Percentiles rank a stretch among this genome's conserved stretches.
Evolutionary conservation across 2,113 vertebrate genomes (phyloP).

Genomic region (Burhinus bistriatus): DNA sequence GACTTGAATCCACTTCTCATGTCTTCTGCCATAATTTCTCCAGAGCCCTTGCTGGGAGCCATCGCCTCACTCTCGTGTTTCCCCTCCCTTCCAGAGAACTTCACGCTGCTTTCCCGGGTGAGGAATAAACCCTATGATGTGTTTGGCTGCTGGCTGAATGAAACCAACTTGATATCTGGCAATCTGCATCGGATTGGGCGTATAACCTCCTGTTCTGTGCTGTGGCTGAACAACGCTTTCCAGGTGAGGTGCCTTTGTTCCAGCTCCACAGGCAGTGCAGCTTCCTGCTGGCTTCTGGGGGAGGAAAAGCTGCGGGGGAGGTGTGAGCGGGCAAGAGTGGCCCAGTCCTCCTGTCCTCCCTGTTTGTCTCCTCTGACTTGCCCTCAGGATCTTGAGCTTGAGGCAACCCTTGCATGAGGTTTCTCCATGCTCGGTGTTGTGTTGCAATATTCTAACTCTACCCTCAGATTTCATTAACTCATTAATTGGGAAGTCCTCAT

Average conservation of each 20-base stretch:
- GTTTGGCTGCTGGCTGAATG: conserved; percentile 97
- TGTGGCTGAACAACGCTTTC: conserved; percentile 98
- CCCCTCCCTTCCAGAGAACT: conserved; percentile 81
- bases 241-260: conserved; percentile 78
- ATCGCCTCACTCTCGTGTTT: background rate
- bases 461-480: background rate
- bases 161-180: conserved; percentile 93
- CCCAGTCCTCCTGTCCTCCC: background rate
- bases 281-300: background rate
- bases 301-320: background rate
- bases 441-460: background rate
- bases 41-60: background rate
- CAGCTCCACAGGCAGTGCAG: background rate
- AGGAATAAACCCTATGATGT: conserved; percentile 96
- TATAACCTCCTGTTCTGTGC: conserved; percentile 93
- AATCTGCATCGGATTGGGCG: conserved; percentile 95
- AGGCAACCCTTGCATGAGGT: background rate
- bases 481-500: background rate
- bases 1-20: background rate
- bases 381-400: background rate
- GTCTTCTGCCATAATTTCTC: rapidly evolving
- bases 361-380: conserved; percentile 4
- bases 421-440: rapidly evolving
- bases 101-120: conserved; percentile 89
- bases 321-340: background rate